These are phyloP conservation scores for Wiebesia pumilae DNA, from an alignment of 1,140 invertebrate genomes.

Conservation along the genomic window DNA sequence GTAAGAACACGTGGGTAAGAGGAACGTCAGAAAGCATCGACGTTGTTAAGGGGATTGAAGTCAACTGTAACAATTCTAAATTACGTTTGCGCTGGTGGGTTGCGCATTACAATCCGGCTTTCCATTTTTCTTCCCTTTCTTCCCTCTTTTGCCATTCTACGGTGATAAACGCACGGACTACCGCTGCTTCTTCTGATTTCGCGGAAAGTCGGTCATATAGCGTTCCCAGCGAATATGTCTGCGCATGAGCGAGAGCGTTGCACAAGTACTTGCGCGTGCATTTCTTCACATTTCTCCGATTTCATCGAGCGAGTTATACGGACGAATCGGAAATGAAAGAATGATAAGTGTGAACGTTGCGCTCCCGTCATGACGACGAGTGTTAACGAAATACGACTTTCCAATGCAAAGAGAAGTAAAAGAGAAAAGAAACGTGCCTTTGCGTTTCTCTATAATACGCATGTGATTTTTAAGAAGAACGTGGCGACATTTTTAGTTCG, in stretches of 20 bases:
- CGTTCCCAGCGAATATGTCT: neutral
- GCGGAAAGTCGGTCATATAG: neutral
- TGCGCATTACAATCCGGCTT: neutral
- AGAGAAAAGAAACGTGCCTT: neutral
- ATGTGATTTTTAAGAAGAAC: neutral
- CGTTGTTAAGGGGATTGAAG: slow-evolving; percentile 46
- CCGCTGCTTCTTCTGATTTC: neutral
- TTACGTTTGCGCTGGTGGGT: slow-evolving; percentile 32
- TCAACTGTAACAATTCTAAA: slow-evolving; percentile 44
- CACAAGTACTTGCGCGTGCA: neutral
- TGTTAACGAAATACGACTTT: neutral
- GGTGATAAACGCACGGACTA: neutral
- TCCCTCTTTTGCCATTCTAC: neutral
- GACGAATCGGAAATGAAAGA: neutral
- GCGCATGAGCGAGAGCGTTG: neutral
- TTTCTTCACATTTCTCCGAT: neutral
- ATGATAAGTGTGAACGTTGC: neutral
- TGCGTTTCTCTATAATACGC: too few species aligned
- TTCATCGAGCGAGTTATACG: neutral
- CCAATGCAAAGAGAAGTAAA: neutral
- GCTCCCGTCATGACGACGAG: neutral
- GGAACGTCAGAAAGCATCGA: slow-evolving; percentile 13
- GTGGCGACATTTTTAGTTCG: neutral
- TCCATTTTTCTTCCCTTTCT: neutral
- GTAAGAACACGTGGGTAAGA: neutral